Evolutionary conservation across 2,113 vertebrate genomes (phyloP).

Genomic region (Pseudois nayaur): DNA sequence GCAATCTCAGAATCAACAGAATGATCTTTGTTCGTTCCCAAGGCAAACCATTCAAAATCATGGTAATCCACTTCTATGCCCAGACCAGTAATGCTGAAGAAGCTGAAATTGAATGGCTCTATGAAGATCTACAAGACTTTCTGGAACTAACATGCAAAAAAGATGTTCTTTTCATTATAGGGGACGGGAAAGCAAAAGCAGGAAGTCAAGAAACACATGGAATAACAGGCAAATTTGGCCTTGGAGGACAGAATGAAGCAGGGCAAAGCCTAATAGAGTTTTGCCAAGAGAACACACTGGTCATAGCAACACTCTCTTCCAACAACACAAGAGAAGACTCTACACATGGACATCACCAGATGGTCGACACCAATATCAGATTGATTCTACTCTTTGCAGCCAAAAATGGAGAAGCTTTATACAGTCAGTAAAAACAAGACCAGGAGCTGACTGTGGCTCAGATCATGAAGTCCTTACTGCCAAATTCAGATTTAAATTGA

Average conservation of each 20-base stretch:
- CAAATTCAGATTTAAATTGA: not conserved
- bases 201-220: not conserved
- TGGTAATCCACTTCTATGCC: not conserved
- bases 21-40: not conserved
- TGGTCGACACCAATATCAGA: not conserved
- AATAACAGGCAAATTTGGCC: not conserved
- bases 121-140: not conserved
- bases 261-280: not conserved
- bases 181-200: fast-evolving
- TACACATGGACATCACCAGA: not conserved
- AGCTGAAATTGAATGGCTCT: not conserved
- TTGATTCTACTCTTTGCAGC: not conserved
- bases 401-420: not conserved
- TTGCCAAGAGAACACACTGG: not conserved
- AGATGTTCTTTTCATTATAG: not conserved
- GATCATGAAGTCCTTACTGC: not conserved
- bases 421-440: not conserved
- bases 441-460: not conserved
- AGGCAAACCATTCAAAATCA: not conserved
- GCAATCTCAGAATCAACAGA: not conserved
- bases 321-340: not conserved
- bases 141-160: not conserved
- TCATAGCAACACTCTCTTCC: not conserved
- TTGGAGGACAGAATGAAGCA: not conserved
- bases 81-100: fast-evolving